Evolutionary conservation across 2,888 invertebrate species (phyloP).

Genomic region (Cybosia mesomella): DNA sequence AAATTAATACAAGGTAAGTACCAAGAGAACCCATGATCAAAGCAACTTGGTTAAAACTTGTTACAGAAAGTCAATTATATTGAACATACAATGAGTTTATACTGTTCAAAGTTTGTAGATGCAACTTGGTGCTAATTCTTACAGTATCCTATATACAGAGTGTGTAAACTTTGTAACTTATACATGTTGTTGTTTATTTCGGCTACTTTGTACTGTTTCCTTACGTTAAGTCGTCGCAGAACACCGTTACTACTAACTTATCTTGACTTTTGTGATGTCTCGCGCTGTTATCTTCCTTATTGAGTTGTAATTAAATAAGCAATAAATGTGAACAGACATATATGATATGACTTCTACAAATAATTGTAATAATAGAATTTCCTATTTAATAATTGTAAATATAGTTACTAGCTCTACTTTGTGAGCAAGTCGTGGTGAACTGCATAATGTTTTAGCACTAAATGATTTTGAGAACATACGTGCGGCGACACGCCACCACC

Average conservation of each 20-base stretch:
- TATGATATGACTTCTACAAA: too few relatives aligned
- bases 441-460: too few relatives aligned
- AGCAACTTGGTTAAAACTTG: background rate
- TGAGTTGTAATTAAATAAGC: background rate
- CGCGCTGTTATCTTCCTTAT: background rate
- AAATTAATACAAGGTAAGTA: background rate
- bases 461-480: too few relatives aligned
- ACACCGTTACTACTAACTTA: background rate
- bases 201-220: background rate
- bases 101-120: conserved; percentile 1
- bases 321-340: background rate
- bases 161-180: background rate
- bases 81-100: background rate
- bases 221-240: background rate
- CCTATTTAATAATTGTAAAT: too few relatives aligned
- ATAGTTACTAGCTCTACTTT: too few relatives aligned
- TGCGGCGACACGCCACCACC: too few relatives aligned
- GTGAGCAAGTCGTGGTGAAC: too few relatives aligned
- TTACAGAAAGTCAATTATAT: conserved; percentile 3
- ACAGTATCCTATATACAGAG: background rate
- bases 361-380: too few relatives aligned
- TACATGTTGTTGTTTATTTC: background rate
- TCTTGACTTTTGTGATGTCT: background rate
- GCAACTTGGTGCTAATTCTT: background rate
- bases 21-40: background rate